phyloP scores from a whole-genome alignment of 1,140 invertebrate genomes.

The Drosophila littoralis region DNA sequence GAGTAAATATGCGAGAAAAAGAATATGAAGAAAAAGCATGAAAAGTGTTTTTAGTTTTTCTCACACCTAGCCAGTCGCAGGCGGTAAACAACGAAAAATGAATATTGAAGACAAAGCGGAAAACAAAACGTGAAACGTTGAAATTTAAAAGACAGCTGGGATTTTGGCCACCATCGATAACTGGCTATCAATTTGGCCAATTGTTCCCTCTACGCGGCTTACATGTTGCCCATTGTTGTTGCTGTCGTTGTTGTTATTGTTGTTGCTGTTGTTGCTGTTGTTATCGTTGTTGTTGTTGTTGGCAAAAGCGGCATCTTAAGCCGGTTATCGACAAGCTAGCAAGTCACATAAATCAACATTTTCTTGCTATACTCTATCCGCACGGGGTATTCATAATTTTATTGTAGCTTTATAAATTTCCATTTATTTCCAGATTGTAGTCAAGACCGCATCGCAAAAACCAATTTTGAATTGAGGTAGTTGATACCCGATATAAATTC shows the following conservation, averaged over 20 bases:
- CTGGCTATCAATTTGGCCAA: conserved; percentile 44
- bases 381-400: background rate
- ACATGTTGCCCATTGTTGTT: background rate
- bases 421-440: no score
- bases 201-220: conserved; percentile 5
- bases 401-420: no score
- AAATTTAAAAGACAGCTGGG: conserved; percentile 49
- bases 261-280: background rate
- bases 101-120: background rate
- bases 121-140: conserved; percentile 10
- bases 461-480: no score
- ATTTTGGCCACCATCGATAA: conserved; percentile 8
- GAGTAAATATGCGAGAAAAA: background rate
- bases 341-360: conserved; percentile 69
- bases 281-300: conserved; percentile 5
- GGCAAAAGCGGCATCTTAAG: conserved; percentile 44
- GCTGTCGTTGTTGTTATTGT: background rate
- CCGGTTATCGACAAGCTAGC: conserved; percentile 69
- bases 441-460: no score
- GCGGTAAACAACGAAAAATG: conserved; percentile 6
- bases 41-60: conserved; percentile 45
- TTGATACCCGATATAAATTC: no score
- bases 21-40: conserved; percentile 37
- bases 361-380: conserved; percentile 11
- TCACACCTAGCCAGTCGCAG: conserved; percentile 29